A percentile compares a stretch with the other conserved stretches of the same genome.
Evolutionary conservation across 2,113 vertebrate species (phyloP).

Genomic region (Egretta garzetta): DNA sequence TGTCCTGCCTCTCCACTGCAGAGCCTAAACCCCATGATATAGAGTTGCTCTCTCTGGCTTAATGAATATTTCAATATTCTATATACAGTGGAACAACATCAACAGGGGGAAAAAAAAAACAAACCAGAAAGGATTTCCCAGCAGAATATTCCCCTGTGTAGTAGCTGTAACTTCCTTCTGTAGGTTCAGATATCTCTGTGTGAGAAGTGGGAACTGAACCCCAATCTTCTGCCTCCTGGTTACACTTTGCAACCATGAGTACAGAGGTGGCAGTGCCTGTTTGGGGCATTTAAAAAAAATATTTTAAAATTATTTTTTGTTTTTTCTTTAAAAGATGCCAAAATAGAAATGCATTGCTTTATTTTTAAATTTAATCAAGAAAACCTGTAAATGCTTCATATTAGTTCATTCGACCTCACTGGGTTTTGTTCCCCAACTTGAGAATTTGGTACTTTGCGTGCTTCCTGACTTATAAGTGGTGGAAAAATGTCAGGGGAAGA

Average conservation of each 20-base stretch:
- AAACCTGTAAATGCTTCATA: background rate
- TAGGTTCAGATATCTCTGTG: background rate
- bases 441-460: background rate
- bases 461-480: background rate
- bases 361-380: background rate
- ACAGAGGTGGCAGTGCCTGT: background rate
- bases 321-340: background rate
- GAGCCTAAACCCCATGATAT: background rate
- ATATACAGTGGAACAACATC: background rate
- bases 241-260: background rate
- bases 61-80: slow-evolving; percentile 63
- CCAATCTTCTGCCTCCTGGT: background rate
- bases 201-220: background rate
- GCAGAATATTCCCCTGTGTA: background rate
- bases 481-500: background rate
- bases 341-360: background rate
- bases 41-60: background rate
- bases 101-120: background rate
- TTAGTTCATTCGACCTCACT: background rate
- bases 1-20: background rate
- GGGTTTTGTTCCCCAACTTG: background rate
- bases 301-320: background rate
- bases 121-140: background rate
- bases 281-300: background rate
- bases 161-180: background rate